These are phyloP conservation scores for Zingel zingel DNA, from an alignment of 2,113 vertebrate genomes.

Conservation along the genomic window DNA sequence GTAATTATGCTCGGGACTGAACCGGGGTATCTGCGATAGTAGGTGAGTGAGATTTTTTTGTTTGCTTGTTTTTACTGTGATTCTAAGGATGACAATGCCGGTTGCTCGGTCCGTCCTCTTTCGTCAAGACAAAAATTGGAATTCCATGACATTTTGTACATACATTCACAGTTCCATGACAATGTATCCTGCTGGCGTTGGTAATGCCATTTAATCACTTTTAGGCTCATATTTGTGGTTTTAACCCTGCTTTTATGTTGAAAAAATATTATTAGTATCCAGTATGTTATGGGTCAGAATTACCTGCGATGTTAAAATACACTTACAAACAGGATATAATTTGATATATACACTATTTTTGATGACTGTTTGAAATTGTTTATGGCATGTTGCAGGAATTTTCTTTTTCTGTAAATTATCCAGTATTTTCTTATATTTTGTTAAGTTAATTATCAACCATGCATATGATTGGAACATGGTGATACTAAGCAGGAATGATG, in stretches of 20 bases:
- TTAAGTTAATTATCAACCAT: not conserved
- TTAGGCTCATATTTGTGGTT: not conserved
- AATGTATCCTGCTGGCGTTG: too few species aligned
- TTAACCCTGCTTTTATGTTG: not conserved
- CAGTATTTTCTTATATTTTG: not conserved
- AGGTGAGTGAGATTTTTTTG: not conserved
- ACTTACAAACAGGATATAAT: not conserved
- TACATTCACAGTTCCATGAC: not conserved
- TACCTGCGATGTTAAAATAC: not conserved
- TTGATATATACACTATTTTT: too few species aligned
- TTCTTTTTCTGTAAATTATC: not conserved
- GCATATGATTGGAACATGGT: not conserved
- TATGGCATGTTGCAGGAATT: not conserved
- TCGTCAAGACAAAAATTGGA: too few species aligned
- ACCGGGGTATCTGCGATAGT: not conserved
- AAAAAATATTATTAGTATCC: not conserved
- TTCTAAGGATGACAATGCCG: not conserved
- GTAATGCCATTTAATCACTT: too few species aligned
- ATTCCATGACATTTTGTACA: not conserved
- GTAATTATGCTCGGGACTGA: slow-evolving; percentile 15
- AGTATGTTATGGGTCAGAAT: not conserved
- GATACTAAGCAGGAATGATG: not conserved
- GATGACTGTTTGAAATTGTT: too few species aligned
- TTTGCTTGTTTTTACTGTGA: not conserved
- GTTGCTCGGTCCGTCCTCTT: not conserved